These are phyloP conservation scores for Pimpla rufipes DNA, from an alignment of 2,888 invertebrate species.

Conservation along the genomic window DNA sequence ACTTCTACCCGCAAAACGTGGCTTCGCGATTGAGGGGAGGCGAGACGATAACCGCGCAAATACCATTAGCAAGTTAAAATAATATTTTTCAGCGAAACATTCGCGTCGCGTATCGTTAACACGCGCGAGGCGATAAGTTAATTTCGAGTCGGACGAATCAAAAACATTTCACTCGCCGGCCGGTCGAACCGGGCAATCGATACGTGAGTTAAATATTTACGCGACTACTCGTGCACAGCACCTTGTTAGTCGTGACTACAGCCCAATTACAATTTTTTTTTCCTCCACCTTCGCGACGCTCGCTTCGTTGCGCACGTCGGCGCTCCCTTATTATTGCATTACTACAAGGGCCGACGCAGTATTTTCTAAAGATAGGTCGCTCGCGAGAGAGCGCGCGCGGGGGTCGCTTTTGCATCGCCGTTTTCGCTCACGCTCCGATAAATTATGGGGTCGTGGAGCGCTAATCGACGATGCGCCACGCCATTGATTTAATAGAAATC, in stretches of 20 bases:
- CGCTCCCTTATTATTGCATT: conserved; percentile 54
- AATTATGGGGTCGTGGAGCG: conserved; percentile 63
- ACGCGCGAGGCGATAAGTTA: neutral
- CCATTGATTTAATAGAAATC: conserved; percentile 1
- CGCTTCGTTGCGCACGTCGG: conserved; percentile 33
- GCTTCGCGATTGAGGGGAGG: neutral
- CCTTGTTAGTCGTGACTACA: conserved; percentile 7
- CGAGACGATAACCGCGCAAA: neutral
- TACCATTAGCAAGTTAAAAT: neutral
- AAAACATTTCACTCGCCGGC: neutral
- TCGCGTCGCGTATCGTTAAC: neutral
- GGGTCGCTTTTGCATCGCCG: conserved; percentile 60
- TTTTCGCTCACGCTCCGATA: conserved; percentile 63
- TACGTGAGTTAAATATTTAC: conserved; percentile 17
- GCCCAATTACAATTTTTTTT: conserved; percentile 9
- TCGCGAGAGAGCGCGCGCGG: conserved; percentile 30
- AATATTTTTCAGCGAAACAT: neutral
- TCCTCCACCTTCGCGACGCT: conserved; percentile 12
- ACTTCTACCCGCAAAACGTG: too few relatives aligned
- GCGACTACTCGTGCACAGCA: neutral
- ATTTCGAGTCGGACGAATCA: neutral
- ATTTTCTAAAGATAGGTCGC: conserved; percentile 61
- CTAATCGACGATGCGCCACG: conserved; percentile 44
- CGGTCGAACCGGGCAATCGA: conserved; percentile 16
- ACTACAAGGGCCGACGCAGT: conserved; percentile 41